These are phyloP conservation scores for Oncorhynchus gorbuscha DNA, from an alignment of 2,113 vertebrate genomes.

Conservation along the genomic window DNA sequence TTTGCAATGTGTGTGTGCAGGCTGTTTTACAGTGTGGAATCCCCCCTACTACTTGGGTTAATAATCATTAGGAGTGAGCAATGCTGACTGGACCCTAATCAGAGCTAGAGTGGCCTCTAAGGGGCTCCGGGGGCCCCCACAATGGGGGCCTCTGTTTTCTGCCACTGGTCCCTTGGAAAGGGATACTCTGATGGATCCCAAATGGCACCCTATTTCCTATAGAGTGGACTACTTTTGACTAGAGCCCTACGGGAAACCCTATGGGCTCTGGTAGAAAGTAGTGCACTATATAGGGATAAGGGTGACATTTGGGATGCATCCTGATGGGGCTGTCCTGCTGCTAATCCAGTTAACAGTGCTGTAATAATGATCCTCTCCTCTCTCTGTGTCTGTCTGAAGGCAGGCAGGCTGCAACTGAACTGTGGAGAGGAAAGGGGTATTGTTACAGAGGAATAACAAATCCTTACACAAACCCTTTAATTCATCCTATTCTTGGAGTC, in stretches of 20 bases:
- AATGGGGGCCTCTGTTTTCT: no score
- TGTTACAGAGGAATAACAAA: slow-evolving; percentile 28
- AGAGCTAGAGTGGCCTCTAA: no score
- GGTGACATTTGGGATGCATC: neutral
- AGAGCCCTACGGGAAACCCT: neutral
- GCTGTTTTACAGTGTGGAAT: neutral
- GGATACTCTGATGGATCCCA: no score
- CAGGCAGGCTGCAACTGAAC: slow-evolving; percentile 15
- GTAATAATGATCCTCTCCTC: slow-evolving; percentile 25
- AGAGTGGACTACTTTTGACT: no score
- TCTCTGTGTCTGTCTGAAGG: slow-evolving; percentile 23
- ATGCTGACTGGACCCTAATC: no score
- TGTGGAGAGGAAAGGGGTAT: slow-evolving; percentile 1
- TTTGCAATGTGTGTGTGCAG: no score
- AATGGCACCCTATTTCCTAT: no score
- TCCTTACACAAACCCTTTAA: slow-evolving; percentile 22
- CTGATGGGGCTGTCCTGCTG: slow-evolving; percentile 27
- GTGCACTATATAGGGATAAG: neutral
- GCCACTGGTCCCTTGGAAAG: no score
- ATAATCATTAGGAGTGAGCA: no score
- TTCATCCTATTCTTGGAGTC: slow-evolving; percentile 26
- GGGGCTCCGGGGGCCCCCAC: no score
- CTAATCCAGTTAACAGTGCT: slow-evolving; percentile 38
- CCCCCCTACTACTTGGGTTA: no score
- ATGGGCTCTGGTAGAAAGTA: neutral